Evolutionary conservation across 2,888 invertebrate genomes (phyloP), one percentile per base, ranked within the genome.

Genomic region (Zootermopsis nevadensis): DNA sequence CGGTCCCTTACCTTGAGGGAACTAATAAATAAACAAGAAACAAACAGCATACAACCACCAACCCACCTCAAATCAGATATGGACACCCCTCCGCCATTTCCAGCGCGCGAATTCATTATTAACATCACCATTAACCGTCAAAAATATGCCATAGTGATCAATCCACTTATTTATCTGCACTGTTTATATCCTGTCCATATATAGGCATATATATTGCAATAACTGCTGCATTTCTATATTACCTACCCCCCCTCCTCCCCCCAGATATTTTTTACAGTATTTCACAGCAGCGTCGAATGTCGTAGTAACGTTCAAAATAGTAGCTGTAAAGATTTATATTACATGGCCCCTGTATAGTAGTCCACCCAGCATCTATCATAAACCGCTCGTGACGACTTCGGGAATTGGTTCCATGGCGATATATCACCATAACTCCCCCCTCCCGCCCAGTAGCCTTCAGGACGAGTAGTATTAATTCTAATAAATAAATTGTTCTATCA

Each of bases 401-500:
- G 74, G 38, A 74, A 38, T 30, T 74, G 74, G 38, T 38, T 74
- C 35, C n/a, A 24, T 6, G 6, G 74, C 7, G 42, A 74, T 74
- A 74, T n/a, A 74, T 74, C 42, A 24, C 33, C 27, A 7, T 6
- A 12, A 33, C 60, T n/a, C 33, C 33, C 79, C 12, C 53, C 27
- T n/a, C 27, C n/a, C 80, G 24, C n/a, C 31, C 67, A 30, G 30
- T 69, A 69, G 67, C 10, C 30, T 60, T 30, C n/a, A 74, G 38
- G 74, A 38, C 33, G 35, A 60, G 0, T 31, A n/a, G 15, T 79
- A 79, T 79, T 79, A 79, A 79, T 79, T 60, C 79, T 60, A 79
- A 79, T 79, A 79, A 79, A 79, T 79, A 79, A 79, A 79, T 66
- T 79, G 79, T 79, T 35, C 66, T 33, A 79, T 79, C 79, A 66